Evolutionary conservation across 2,797 vertebrate genomes (phyloP).

Genomic region (Scyliorhinus canicula): DNA sequence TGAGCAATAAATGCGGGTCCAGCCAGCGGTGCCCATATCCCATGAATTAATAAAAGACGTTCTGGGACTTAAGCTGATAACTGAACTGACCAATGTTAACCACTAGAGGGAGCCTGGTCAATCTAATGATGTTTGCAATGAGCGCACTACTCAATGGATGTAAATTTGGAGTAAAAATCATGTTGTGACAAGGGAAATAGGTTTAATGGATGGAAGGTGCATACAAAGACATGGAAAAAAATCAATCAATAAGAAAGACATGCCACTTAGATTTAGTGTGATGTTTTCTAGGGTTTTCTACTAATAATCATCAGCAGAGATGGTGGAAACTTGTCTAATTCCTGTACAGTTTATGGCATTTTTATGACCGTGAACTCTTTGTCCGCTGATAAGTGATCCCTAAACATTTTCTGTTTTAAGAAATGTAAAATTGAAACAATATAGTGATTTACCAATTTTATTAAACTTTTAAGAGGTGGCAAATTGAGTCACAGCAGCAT

Average conservation of each 20-base stretch:
- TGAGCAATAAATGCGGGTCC: too few relatives aligned
- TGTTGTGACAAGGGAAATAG: neutral
- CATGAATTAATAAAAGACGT: too few relatives aligned
- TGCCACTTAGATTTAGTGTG: neutral
- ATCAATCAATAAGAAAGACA: neutral
- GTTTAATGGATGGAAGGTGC: neutral
- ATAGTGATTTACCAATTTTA: constrained; percentile 6
- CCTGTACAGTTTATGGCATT: neutral
- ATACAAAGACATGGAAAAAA: neutral
- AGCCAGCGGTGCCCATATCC: too few relatives aligned
- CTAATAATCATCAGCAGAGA: neutral
- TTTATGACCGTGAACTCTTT: neutral
- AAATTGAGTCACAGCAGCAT: constrained; percentile 5
- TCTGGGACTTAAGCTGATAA: too few relatives aligned
- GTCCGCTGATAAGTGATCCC: neutral
- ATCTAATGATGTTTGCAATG: neutral
- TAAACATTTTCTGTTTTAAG: constrained; percentile 17
- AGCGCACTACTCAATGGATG: neutral
- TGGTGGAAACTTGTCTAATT: neutral
- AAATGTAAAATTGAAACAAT: neutral
- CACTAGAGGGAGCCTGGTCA: too few relatives aligned
- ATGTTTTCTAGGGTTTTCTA: neutral
- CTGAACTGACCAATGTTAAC: too few relatives aligned
- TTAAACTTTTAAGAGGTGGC: neutral
- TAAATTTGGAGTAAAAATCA: neutral